These are phyloP conservation scores for Stenopsyche tienmushanensis DNA, from an alignment of 1,140 invertebrate species.

Conservation along the genomic window DNA sequence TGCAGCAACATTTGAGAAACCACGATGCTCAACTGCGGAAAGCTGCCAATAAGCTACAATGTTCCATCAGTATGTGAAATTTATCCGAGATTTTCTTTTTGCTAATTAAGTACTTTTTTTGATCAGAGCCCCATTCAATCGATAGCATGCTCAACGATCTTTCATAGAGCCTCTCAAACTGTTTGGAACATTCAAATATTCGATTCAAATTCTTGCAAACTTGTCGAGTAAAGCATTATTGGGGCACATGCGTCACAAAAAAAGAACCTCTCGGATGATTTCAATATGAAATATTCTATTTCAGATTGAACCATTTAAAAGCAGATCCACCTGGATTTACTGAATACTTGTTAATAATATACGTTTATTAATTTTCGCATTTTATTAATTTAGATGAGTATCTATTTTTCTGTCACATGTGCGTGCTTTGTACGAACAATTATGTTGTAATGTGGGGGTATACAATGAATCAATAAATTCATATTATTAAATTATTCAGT, in stretches of 20 bases:
- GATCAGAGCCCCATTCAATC: neutral
- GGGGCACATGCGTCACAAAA: conserved; percentile 37
- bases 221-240: conserved; percentile 24
- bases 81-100: conserved; percentile 41
- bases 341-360: too few species aligned
- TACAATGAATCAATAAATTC: too few species aligned
- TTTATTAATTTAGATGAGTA: conserved; percentile 13
- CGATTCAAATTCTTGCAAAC: neutral
- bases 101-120: neutral
- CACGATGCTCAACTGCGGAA: conserved; percentile 94
- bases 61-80: conserved; percentile 41
- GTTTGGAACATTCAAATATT: neutral
- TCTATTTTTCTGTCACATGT: conserved; percentile 30
- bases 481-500: too few species aligned
- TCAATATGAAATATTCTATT: too few species aligned
- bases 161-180: neutral
- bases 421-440: conserved; percentile 22
- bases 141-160: too few species aligned
- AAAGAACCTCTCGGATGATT: conserved; percentile 42
- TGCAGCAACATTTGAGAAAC: conserved; percentile 94
- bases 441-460: neutral
- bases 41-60: conserved; percentile 81
- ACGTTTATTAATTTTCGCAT: too few species aligned
- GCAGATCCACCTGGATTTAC: too few species aligned
- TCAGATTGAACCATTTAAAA: too few species aligned